Conservation (phyloP, 1,140 invertebrate genomes). For the Paraescarpia echinospica region DNA sequence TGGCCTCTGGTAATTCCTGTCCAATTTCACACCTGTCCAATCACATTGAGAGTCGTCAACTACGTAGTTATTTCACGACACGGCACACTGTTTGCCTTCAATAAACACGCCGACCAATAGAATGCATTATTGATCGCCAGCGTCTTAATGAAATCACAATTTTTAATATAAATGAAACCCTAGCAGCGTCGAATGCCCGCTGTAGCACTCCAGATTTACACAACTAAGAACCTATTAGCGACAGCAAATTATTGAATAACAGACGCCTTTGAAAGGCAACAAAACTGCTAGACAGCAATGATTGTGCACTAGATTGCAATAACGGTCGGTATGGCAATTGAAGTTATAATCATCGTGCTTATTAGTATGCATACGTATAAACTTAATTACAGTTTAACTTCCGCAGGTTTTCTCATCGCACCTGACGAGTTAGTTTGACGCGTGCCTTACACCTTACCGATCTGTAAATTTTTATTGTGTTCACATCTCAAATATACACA, state of each 20-base stretch:
- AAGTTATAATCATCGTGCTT: neutral
- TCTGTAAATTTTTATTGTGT: too few relatives aligned
- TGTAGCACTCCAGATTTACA: neutral
- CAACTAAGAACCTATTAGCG: neutral
- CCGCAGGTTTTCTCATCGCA: neutral
- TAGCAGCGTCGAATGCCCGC: neutral
- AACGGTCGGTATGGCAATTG: neutral
- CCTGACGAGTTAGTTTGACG: too few relatives aligned
- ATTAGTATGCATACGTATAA: neutral
- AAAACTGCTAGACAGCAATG: neutral
- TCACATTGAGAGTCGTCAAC: neutral
- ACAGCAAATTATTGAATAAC: neutral
- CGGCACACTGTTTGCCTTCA: neutral
- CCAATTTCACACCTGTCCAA: neutral
- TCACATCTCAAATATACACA: neutral
- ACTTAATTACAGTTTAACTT: neutral
- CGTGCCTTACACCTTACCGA: too few relatives aligned
- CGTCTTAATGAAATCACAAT: neutral
- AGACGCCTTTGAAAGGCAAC: neutral
- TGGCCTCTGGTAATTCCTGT: neutral
- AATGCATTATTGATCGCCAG: neutral
- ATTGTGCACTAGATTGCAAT: neutral
- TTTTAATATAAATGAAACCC: neutral
- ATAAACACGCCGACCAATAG: neutral
- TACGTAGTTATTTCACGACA: neutral